phyloP scores from a whole-genome alignment of 2,797 vertebrate genomes.

The Sebastes goodei region DNA sequence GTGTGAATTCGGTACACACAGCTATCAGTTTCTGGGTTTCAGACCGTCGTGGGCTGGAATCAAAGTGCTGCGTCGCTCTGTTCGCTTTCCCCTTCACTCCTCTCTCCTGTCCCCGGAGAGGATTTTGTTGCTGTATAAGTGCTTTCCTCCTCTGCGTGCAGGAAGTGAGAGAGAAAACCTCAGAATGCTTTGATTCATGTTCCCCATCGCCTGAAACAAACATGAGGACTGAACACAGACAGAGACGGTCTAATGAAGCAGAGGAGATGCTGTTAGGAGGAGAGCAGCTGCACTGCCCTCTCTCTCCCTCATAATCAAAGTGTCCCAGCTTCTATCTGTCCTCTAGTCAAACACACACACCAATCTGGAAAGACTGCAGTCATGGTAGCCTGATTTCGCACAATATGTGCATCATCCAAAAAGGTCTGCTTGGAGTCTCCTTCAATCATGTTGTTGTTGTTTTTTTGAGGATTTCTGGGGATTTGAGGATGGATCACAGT shows the following conservation, averaged over 20 bases:
- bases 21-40: slow-evolving; percentile 59
- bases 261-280: slow-evolving; percentile 28
- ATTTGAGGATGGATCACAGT: slow-evolving; percentile 28
- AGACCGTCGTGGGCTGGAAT: slow-evolving; percentile 45
- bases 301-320: slow-evolving; percentile 40
- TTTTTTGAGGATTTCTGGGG: slow-evolving; percentile 31
- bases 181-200: slow-evolving; percentile 63
- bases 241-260: slow-evolving; percentile 41
- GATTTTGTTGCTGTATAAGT: slow-evolving; percentile 77
- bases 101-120: slow-evolving; percentile 58
- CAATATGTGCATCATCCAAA: not conserved
- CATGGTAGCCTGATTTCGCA: slow-evolving; percentile 15
- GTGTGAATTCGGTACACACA: slow-evolving; percentile 25
- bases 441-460: not conserved
- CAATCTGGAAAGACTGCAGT: slow-evolving; percentile 6
- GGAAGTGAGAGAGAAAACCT: slow-evolving; percentile 57
- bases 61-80: slow-evolving; percentile 63
- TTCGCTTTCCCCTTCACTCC: slow-evolving; percentile 48
- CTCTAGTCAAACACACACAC: not conserved
- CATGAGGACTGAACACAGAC: slow-evolving; percentile 28
- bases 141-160: slow-evolving; percentile 53
- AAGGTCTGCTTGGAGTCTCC: not conserved
- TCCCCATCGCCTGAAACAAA: slow-evolving; percentile 57
- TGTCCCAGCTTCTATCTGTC: slow-evolving; percentile 34
- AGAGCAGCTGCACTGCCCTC: slow-evolving; percentile 23